A percentile compares a stretch with the other conserved stretches of the same genome.
Conservation (phyloP, 2,113 vertebrate genomes). For the Loxodonta africana region DNA sequence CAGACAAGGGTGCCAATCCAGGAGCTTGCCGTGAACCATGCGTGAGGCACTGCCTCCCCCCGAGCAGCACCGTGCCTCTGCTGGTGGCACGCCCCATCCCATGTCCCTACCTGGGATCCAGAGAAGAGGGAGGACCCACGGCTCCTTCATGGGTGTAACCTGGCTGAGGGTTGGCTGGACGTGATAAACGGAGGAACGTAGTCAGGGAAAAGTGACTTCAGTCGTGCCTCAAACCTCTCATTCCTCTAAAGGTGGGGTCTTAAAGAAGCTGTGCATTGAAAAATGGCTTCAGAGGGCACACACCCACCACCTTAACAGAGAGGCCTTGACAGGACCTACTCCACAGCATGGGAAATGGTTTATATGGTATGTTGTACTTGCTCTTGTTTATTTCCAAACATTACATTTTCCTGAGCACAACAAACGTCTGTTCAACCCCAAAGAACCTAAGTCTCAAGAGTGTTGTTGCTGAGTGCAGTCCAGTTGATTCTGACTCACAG, state of each 20-base stretch:
- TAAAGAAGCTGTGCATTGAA: background rate
- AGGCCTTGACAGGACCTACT: rapidly evolving
- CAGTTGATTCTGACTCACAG: no score
- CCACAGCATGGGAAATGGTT: rapidly evolving
- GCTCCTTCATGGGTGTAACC: background rate
- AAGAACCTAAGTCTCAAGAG: background rate
- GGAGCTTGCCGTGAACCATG: background rate
- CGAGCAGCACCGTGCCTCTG: background rate
- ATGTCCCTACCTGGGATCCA: rapidly evolving
- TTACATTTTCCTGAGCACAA: background rate
- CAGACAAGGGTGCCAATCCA: background rate
- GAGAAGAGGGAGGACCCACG: background rate
- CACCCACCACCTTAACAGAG: background rate
- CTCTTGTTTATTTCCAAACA: background rate
- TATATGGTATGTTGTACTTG: background rate
- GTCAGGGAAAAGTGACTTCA: rapidly evolving
- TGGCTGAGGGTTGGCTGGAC: background rate
- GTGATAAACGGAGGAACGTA: background rate
- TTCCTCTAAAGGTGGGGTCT: rapidly evolving
- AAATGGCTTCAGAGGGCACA: background rate
- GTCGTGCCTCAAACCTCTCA: rapidly evolving
- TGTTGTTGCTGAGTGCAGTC: no score
- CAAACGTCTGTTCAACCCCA: background rate
- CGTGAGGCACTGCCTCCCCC: background rate
- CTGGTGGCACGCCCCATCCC: background rate